Conservation (phyloP, 2,888 invertebrate species). For the Thelaira solivaga region DNA sequence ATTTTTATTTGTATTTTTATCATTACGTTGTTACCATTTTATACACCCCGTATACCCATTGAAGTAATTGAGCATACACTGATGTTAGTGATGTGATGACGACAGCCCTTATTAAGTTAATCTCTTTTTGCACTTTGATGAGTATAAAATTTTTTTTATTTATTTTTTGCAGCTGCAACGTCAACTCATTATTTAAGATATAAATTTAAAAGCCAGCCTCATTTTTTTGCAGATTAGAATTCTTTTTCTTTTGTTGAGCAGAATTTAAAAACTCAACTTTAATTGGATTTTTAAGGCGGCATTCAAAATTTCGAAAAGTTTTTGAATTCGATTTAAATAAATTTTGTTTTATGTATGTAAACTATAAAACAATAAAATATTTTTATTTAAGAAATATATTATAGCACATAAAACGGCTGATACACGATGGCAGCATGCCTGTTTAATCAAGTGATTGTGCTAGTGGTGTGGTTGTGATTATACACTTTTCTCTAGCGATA, state of each 20-base stretch:
- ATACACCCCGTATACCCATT: neutral
- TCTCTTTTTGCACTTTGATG: constrained; percentile 33
- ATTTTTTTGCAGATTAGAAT: too few relatives aligned
- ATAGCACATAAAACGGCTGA: too few relatives aligned
- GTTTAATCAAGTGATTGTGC: too few relatives aligned
- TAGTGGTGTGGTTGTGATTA: too few relatives aligned
- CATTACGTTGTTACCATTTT: constrained; percentile 12
- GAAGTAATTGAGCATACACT: neutral
- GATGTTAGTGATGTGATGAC: constrained; percentile 46
- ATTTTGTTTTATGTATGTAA: too few relatives aligned
- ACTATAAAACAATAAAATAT: too few relatives aligned
- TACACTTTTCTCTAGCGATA: too few relatives aligned
- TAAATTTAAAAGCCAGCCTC: constrained; percentile 9
- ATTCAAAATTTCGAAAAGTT: too few relatives aligned
- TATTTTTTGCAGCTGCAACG: neutral
- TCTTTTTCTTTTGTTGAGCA: neutral
- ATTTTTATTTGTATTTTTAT: neutral
- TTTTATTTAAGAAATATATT: too few relatives aligned
- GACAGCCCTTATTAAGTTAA: constrained; percentile 57
- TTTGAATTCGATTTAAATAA: too few relatives aligned
- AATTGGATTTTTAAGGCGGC: too few relatives aligned
- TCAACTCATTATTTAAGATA: constrained; percentile 1
- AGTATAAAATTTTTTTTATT: constrained; percentile 6
- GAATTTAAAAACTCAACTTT: constrained; percentile 27
- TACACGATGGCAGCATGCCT: too few relatives aligned